These are phyloP conservation scores for Scytalopus superciliaris DNA, from an alignment of 2,113 vertebrate genomes.

Conservation along the genomic window DNA sequence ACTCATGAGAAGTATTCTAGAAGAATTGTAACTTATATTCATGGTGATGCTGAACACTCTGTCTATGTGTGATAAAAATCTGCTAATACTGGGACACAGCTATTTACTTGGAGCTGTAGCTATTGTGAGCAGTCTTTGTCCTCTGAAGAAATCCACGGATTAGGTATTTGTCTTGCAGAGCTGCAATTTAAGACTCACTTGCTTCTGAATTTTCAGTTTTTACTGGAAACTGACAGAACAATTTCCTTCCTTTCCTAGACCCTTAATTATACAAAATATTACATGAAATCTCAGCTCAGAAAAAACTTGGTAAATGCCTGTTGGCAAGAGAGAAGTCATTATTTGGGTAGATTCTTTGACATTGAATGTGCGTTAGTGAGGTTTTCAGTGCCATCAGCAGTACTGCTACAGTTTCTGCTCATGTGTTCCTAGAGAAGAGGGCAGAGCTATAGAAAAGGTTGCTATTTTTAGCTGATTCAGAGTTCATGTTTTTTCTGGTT, in stretches of 20 bases:
- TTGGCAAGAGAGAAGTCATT: background rate
- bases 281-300: background rate
- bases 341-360: background rate
- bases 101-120: background rate
- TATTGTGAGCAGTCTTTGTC: background rate
- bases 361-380: background rate
- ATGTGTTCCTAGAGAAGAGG: background rate
- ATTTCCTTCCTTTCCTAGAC: background rate
- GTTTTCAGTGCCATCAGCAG: background rate
- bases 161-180: background rate
- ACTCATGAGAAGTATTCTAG: conserved; percentile 25
- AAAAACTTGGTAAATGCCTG: background rate
- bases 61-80: background rate
- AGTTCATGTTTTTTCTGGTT: background rate
- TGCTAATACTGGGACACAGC: background rate
- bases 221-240: background rate
- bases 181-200: background rate
- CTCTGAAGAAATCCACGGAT: background rate
- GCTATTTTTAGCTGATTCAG: background rate
- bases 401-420: background rate
- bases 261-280: background rate
- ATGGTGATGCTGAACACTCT: background rate
- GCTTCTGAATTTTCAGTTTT: background rate
- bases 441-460: background rate
- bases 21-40: conserved; percentile 7